A percentile compares a stretch with the other conserved stretches of the same genome.
Conservation (phyloP, 1,140 invertebrate genomes). For the Zaprionus ornatus region DNA sequence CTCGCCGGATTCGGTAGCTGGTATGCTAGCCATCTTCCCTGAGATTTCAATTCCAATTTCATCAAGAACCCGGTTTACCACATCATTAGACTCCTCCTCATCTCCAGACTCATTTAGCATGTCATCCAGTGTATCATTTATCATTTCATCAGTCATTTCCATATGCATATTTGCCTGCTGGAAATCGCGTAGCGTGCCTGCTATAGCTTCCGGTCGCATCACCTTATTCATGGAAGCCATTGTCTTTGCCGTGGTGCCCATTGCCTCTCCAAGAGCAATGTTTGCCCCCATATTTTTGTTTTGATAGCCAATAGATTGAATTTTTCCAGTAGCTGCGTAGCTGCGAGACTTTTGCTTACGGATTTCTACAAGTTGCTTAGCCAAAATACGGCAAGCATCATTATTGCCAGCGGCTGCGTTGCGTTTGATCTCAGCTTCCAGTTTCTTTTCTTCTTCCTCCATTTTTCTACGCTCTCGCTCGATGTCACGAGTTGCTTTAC, state of each 20-base stretch:
- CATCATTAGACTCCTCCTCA: conserved; percentile 93
- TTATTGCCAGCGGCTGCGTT: conserved; percentile 94
- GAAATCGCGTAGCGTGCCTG: conserved; percentile 92
- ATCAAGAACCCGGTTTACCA: conserved; percentile 95
- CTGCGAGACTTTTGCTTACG: conserved; percentile 94
- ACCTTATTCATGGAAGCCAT: conserved; percentile 95
- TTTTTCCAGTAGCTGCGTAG: conserved; percentile 91
- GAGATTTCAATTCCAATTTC: conserved; percentile 98
- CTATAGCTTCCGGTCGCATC: conserved; percentile 93
- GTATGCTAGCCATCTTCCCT: conserved; percentile 89
- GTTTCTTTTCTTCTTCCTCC: conserved; percentile 95
- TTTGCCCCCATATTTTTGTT: conserved; percentile 95
- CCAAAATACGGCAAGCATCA: conserved; percentile 91
- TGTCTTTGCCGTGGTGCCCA: conserved; percentile 93
- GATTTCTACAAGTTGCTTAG: conserved; percentile 94
- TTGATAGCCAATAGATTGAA: conserved; percentile 91
- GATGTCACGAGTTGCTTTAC: conserved; percentile 92
- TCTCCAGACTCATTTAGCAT: conserved; percentile 95
- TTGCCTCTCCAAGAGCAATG: conserved; percentile 92
- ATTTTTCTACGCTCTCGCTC: conserved; percentile 91
- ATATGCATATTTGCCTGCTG: conserved; percentile 92
- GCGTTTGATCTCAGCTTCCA: conserved; percentile 96
- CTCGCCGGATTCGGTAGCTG: conserved; percentile 86
- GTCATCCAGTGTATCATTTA: conserved; percentile 95
- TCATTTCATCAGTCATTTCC: conserved; percentile 98